phyloP scores from a whole-genome alignment of 1,140 invertebrate genomes.

The Yoshiicerus persimilis region DNA sequence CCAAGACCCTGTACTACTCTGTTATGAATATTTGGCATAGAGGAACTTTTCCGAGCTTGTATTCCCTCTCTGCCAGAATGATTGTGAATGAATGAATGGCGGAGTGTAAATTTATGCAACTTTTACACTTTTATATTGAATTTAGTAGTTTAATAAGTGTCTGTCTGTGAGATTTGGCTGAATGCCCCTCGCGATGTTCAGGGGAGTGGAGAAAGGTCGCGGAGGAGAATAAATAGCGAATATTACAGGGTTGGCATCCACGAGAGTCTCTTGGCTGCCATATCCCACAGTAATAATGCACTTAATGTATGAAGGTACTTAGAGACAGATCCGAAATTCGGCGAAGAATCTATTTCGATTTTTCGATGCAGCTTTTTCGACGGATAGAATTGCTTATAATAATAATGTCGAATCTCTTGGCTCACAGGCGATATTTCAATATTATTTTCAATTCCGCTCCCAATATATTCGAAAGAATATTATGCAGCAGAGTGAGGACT shows the following conservation, averaged over 20 bases:
- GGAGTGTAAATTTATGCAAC: not conserved
- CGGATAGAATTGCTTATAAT: not conserved
- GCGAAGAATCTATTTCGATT: not conserved
- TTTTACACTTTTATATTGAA: not conserved
- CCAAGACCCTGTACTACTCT: no score
- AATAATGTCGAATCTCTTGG: not conserved
- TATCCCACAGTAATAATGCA: not conserved
- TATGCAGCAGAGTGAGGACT: not conserved
- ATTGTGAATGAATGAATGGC: not conserved
- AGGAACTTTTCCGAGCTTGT: no score
- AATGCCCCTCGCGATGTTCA: not conserved
- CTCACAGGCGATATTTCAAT: not conserved
- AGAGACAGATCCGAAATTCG: not conserved
- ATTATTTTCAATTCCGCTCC: not conserved
- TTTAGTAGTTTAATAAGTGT: constrained; percentile 18
- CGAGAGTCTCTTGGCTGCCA: not conserved
- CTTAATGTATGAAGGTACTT: constrained; percentile 11
- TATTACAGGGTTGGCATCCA: not conserved
- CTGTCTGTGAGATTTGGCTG: not conserved
- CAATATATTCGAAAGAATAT: not conserved
- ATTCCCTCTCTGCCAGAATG: not conserved
- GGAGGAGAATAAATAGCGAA: not conserved
- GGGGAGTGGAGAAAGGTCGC: not conserved
- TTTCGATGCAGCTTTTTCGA: not conserved
- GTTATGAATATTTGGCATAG: no score